Evolutionary conservation across 1,140 invertebrate species (phyloP), one percentile per base, ranked within the genome.

Genomic region (Aricia agestis): DNA sequence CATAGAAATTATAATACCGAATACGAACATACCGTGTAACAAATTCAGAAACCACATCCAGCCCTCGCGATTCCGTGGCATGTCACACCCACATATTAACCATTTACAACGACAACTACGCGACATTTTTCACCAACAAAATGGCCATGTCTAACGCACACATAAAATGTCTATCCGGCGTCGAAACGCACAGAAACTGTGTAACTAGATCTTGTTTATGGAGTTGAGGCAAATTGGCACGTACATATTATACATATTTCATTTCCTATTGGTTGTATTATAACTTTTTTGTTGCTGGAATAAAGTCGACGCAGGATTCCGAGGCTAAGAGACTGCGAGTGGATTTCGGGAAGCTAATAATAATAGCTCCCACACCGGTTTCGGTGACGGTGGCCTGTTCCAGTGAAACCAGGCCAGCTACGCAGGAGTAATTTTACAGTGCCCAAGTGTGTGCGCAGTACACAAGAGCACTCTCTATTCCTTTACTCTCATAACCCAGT

Each of bases 61-160:
- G 17, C 10, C 9, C 18, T 19, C 58, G 4, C 18, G 1, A 25
- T 25, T 63, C 59, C 19, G 19, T 6, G 59, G 11, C 59, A 63
- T 7, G 59, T 63, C 59, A 11, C 59, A 63, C 18, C 59, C 18
- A 63, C 59, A 63, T 63, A 63, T 63, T 63, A 63, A 63, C 59
- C 19, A 63, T 63, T 63, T 63, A 63, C 59, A 19, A 63, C 59
- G 59, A 25, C 17, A 17, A 25, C 18, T 25, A 25, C 17, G 10
- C 18, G 59, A 63, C 19, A 63, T 63, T 63, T 63, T 63, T 63
- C 59, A 31, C 59, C n/a, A 63, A 25, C 19, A 25, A 63, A 63
- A 63, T 19, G 19, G 17, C 59, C 59, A 25, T 63, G 19, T 63
- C 17, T 63, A 19, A 63, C 59, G 45, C 45, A 63, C 17, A 25